Evolutionary conservation across 2,113 vertebrate genomes (phyloP), one percentile per base, ranked within the genome.

Genomic region (Neolamprologus longior): DNA sequence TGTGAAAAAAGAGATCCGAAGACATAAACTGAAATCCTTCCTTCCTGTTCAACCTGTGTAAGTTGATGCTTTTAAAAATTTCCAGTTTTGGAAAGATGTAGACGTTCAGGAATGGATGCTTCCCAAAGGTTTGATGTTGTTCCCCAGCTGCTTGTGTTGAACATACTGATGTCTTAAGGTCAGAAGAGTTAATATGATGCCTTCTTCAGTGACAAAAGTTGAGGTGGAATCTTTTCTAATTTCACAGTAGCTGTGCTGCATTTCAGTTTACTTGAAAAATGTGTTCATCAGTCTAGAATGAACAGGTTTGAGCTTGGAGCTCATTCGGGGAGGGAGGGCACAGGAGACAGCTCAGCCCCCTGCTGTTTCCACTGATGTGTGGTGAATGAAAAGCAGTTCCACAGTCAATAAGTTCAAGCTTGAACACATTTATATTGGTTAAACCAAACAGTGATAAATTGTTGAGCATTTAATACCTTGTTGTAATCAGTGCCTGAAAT

Each of bases 401-500:
- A 37, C 57, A 19, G 54, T 12, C 52, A 19, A 8, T 17, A 10
- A 40, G 50, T 63, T 86, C 71, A 66, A 40, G 61, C 86, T 80
- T 24, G 26, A 89, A 80, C 63, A 81, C 76, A 83, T 90, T 84
- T 84, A 76, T 86, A 42, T 82, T 37, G 40, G 40, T 2, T 35
- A 61, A 86, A 63, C 87, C 80, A 86, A 92, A 82, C 47, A 3
- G 57, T 61, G 83, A 92, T 86, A 37, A 86, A 92, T 79, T 57
- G 89, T 42, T n/a, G 55, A 86, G 42, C 42, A 21, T 91, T 89
- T 76, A 88, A 91, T 61, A 52, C 66, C 47, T 55, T 33, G 79
- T 82, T 90, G 47, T 89, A 91, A 90, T 92, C 84, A 82, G 88
- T 89, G 40, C 6, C 82, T 83, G 86, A 53, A 52, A 86, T 85